Percentiles rank a stretch among this genome's conserved stretches.
phyloP scores from a whole-genome alignment of 1,140 invertebrate species.

The Atopsyche davidsoni region DNA sequence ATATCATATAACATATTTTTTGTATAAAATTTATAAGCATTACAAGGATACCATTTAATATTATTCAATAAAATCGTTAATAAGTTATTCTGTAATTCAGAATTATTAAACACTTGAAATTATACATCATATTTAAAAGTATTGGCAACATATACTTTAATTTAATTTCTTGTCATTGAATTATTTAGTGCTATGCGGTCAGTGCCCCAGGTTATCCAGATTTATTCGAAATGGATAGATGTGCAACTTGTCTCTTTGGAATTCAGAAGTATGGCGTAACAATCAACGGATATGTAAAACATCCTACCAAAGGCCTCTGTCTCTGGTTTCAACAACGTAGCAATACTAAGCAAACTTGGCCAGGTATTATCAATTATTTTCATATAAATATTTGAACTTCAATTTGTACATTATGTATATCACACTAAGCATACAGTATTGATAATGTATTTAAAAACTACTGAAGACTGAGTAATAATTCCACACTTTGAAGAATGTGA shows the following conservation, averaged over 20 bases:
- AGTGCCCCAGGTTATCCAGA: conserved; percentile 61
- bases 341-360: conserved; percentile 89
- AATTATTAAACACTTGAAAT: no score
- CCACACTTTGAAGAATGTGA: no score
- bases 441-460: no score
- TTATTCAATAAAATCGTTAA: no score
- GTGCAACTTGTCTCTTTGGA: conserved; percentile 87
- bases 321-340: conserved; percentile 91
- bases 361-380: conserved; percentile 50
- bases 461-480: no score
- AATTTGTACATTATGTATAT: background rate
- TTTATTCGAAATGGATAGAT: conserved; percentile 85
- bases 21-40: no score
- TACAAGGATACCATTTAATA: no score
- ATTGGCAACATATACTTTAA: conserved; percentile 6
- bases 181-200: conserved; percentile 79
- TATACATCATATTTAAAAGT: background rate
- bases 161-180: no score
- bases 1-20: no score
- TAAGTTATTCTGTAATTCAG: no score
- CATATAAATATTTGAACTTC: background rate
- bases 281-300: conserved; percentile 86
- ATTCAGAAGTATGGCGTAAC: conserved; percentile 90
- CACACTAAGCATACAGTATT: no score
- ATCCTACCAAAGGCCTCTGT: conserved; percentile 76